Conservation (phyloP, 1,140 invertebrate genomes). For the Ephestia elutella region DNA sequence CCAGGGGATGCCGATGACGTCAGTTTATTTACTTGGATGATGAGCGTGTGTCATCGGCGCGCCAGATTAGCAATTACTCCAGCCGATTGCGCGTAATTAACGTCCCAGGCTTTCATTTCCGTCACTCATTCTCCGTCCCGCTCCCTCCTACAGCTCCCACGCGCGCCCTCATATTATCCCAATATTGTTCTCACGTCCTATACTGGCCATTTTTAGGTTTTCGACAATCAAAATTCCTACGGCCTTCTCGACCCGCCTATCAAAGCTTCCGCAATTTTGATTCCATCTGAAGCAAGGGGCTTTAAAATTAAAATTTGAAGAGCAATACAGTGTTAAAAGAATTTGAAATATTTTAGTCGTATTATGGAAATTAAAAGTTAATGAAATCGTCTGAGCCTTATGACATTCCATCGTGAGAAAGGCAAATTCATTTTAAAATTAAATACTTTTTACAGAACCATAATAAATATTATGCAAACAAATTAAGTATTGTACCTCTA, state of each 20-base stretch:
- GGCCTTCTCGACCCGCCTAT: neutral
- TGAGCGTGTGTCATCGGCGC: slow-evolving; percentile 17
- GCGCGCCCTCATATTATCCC: neutral
- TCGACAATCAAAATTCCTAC: neutral
- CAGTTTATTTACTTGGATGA: neutral
- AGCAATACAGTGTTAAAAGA: neutral
- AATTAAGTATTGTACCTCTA: too few species aligned
- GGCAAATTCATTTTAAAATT: too few species aligned
- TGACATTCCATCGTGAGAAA: too few species aligned
- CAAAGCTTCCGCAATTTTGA: neutral
- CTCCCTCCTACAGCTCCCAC: neutral
- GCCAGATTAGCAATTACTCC: slow-evolving; percentile 38
- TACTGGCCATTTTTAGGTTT: neutral
- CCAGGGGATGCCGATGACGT: too few species aligned
- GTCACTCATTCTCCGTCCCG: slow-evolving; percentile 22
- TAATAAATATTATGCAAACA: too few species aligned
- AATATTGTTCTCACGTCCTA: neutral
- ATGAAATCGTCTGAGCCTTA: too few species aligned
- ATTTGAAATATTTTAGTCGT: neutral
- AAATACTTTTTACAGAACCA: too few species aligned
- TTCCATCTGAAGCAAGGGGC: neutral
- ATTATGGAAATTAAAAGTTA: neutral
- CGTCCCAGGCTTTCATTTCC: slow-evolving; percentile 37
- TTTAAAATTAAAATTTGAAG: neutral
- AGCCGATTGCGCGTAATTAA: slow-evolving; percentile 39